Percentiles rank a stretch among this genome's conserved stretches.
phyloP scores from a whole-genome alignment of 2,113 vertebrate species.

The Rhinoptilus africanus region DNA sequence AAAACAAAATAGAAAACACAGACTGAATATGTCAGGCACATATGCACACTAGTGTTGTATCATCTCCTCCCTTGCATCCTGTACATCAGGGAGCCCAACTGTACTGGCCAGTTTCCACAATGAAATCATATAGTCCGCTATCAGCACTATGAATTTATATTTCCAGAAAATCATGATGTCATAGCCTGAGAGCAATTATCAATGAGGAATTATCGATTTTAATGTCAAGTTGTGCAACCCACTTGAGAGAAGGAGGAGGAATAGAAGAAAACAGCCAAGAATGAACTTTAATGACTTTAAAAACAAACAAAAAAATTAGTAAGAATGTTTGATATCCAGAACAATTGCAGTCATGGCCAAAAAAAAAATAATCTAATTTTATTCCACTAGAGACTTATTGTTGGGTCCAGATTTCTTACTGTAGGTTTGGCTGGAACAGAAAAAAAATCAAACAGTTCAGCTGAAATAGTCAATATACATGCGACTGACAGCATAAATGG shows the following conservation, averaged over 20 bases:
- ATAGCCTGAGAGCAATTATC: conserved; percentile 39
- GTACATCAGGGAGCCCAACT: background rate
- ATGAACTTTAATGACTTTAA: background rate
- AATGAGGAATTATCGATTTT: conserved; percentile 34
- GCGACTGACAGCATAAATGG: background rate
- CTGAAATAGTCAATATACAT: background rate
- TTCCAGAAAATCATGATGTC: conserved; percentile 31
- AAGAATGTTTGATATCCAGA: background rate
- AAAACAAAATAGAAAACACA: background rate
- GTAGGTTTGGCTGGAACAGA: background rate
- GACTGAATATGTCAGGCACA: background rate
- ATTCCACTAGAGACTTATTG: background rate
- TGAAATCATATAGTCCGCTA: conserved; percentile 42
- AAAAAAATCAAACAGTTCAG: background rate
- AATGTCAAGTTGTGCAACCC: conserved; percentile 2
- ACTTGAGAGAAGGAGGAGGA: background rate
- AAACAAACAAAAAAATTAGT: background rate
- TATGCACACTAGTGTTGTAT: background rate
- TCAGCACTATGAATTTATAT: conserved; percentile 22
- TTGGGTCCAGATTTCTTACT: background rate
- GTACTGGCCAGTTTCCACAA: conserved; percentile 13
- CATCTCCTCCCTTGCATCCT: background rate
- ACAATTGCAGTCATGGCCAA: background rate
- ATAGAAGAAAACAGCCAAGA: background rate
- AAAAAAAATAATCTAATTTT: background rate